These are phyloP conservation scores for Cecidostiba fungosa DNA, from an alignment of 2,888 invertebrate genomes.

Conservation along the genomic window DNA sequence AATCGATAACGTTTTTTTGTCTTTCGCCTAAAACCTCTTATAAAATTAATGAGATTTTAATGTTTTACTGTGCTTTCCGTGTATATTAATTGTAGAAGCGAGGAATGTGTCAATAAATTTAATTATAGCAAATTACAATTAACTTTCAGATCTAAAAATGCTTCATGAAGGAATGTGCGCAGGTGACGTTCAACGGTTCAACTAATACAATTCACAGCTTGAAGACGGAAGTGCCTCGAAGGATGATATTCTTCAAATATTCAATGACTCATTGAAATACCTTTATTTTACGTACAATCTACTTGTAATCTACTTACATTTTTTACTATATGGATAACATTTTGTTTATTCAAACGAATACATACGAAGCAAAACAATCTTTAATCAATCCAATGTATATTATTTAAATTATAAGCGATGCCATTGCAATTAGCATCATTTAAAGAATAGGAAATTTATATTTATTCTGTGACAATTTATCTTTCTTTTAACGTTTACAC, in stretches of 20 bases:
- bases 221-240: no score
- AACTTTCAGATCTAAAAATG: slow-evolving; percentile 12
- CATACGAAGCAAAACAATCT: background rate
- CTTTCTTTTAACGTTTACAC: no score
- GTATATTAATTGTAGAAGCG: background rate
- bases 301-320: background rate
- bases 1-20: background rate
- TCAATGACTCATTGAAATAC: no score
- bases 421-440: no score
- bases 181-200: no score
- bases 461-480: no score
- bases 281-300: background rate
- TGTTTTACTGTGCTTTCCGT: background rate
- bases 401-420: background rate
- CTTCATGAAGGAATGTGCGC: slow-evolving; percentile 2
- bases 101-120: background rate
- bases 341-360: background rate
- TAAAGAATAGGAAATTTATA: no score
- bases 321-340: background rate
- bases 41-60: background rate
- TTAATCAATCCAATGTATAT: background rate
- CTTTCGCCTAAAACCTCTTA: background rate
- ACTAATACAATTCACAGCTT: background rate
- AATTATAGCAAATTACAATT: background rate
- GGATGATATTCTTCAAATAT: no score